Percentiles rank a stretch among this genome's conserved stretches.
phyloP scores from a whole-genome alignment of 2,113 vertebrate genomes.

The Monopterus albus region DNA sequence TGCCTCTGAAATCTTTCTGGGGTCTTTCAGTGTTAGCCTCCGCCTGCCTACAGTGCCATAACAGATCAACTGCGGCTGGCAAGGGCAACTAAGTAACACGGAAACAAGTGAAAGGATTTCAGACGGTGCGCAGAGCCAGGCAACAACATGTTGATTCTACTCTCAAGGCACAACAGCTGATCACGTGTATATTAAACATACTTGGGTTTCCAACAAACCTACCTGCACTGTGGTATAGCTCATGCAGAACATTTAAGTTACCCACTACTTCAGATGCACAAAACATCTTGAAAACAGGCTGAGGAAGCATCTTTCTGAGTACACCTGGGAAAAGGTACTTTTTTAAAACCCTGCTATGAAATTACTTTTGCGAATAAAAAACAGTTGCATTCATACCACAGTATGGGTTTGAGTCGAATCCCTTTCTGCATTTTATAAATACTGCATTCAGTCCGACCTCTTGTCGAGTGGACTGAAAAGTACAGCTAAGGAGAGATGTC shows the following conservation, averaged over 20 bases:
- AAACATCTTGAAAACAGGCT: constrained; percentile 43
- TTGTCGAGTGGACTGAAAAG: constrained; percentile 91
- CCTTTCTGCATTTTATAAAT: constrained; percentile 61
- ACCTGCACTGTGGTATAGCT: constrained; percentile 59
- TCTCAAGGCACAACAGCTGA: constrained; percentile 99
- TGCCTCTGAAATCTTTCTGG: constrained; percentile 63
- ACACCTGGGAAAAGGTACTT: constrained; percentile 35
- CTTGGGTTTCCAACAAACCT: constrained; percentile 68
- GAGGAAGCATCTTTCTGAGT: constrained; percentile 56
- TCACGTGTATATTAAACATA: constrained; percentile 92
- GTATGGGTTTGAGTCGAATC: constrained; percentile 64
- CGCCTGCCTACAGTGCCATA: constrained; percentile 10
- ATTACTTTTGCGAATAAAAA: constrained; percentile 37
- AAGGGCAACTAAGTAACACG: constrained; percentile 17
- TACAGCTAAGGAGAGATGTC: constrained; percentile 90
- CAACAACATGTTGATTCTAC: constrained; percentile 95
- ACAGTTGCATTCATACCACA: constrained; percentile 68
- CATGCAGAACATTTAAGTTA: constrained; percentile 56
- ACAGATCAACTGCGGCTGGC: constrained; percentile 11
- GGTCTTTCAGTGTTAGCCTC: constrained; percentile 35
- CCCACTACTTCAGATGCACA: constrained; percentile 57
- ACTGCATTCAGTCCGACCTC: constrained; percentile 55
- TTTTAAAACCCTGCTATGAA: constrained; percentile 82
- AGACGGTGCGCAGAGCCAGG: constrained; percentile 85
- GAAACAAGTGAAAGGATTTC: constrained; percentile 56